Conservation (phyloP, 2,113 vertebrate species). For the Gobiocypris rarus region DNA sequence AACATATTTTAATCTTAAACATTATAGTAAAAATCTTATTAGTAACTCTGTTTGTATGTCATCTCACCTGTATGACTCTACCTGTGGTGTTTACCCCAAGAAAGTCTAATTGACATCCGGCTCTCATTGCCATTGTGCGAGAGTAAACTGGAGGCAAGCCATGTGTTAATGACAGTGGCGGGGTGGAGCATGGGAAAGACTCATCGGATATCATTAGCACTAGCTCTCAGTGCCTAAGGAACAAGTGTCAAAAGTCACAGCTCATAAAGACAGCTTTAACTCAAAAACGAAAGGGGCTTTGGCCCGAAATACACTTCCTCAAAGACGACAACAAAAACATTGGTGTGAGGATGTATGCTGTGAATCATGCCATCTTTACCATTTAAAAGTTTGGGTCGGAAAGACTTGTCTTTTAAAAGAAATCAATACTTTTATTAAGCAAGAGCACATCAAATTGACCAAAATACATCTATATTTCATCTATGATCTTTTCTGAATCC, state of each 20-base stretch:
- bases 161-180: slow-evolving; percentile 67
- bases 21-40: background rate
- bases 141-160: slow-evolving; percentile 62
- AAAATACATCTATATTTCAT: too few species aligned
- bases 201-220: slow-evolving; percentile 65
- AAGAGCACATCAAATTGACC: background rate
- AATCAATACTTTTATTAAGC: too few species aligned
- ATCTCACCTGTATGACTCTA: slow-evolving; percentile 44
- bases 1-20: background rate
- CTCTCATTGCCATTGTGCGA: slow-evolving; percentile 50
- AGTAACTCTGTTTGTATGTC: background rate
- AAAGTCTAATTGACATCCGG: slow-evolving; percentile 65
- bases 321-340: slow-evolving; percentile 2
- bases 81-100: slow-evolving; percentile 48
- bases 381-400: background rate
- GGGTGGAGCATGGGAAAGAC: slow-evolving; percentile 55
- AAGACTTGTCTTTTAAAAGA: background rate
- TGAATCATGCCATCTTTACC: background rate
- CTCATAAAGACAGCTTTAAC: slow-evolving; percentile 38
- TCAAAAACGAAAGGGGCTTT: slow-evolving; percentile 26
- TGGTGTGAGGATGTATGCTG: background rate
- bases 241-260: slow-evolving; percentile 54
- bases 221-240: slow-evolving; percentile 33
- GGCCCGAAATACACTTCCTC: slow-evolving; percentile 41
- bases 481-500: too few species aligned